Conservation (phyloP, 2,113 vertebrate genomes). For the Neogale vison region DNA sequence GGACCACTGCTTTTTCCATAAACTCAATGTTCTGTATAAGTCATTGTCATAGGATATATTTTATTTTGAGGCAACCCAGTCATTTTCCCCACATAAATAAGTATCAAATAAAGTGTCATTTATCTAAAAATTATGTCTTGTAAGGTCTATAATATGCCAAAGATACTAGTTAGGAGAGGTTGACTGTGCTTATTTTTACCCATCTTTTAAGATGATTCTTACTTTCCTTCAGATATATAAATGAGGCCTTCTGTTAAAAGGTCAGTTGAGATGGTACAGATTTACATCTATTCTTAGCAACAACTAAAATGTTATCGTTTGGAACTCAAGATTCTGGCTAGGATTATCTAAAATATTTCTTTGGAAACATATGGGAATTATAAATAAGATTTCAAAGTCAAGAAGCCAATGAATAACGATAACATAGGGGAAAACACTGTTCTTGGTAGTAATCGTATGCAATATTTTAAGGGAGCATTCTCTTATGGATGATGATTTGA, state of each 20-base stretch:
- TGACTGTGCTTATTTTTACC: neutral
- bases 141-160: slow-evolving; percentile 35
- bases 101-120: slow-evolving; percentile 74
- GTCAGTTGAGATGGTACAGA: neutral
- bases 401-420: neutral
- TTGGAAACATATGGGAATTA: neutral
- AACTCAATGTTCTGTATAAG: slow-evolving; percentile 85
- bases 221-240: neutral
- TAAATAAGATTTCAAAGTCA: neutral
- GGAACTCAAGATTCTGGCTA: neutral
- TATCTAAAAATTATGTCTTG: slow-evolving; percentile 68
- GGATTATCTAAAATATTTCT: neutral
- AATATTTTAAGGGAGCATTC: neutral
- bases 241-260: neutral
- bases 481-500: neutral
- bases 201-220: neutral
- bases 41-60: slow-evolving; percentile 82
- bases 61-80: slow-evolving; percentile 80
- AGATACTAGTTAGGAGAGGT: neutral
- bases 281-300: neutral
- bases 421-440: neutral
- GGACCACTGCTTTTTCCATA: slow-evolving; percentile 85
- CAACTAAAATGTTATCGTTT: neutral
- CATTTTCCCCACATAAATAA: slow-evolving; percentile 73
- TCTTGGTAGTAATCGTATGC: neutral